A percentile compares a stretch with the other conserved stretches of the same genome.
phyloP scores from a whole-genome alignment of 2,113 vertebrate species.

The Tyrannus savana region DNA sequence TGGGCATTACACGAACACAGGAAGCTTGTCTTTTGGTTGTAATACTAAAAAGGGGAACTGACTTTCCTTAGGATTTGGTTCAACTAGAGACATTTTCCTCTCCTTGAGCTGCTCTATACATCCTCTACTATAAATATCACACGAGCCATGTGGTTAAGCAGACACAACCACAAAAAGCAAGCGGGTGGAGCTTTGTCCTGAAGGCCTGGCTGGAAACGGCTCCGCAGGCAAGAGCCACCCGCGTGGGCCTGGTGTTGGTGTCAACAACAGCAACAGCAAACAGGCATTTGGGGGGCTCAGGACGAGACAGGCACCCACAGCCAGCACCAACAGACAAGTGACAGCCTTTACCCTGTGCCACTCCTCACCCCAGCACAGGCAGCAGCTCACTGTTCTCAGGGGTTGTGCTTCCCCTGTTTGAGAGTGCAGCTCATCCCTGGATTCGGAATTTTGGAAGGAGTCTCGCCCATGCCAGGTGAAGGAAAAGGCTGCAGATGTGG shows the following conservation, averaged over 20 bases:
- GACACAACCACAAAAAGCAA: background rate
- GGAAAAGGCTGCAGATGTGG: background rate
- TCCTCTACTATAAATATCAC: background rate
- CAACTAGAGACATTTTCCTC: background rate
- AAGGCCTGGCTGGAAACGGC: background rate
- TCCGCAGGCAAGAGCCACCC: background rate
- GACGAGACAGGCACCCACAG: background rate
- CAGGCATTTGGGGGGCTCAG: background rate
- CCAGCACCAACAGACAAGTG: background rate
- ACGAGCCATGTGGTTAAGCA: background rate
- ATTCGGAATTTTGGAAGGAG: background rate
- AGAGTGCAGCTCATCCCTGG: rapidly evolving
- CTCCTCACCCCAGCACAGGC: background rate
- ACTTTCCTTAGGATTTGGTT: background rate
- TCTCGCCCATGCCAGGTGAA: background rate
- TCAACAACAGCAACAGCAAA: background rate
- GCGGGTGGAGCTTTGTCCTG: background rate
- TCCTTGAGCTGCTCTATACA: background rate
- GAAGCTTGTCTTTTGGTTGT: background rate
- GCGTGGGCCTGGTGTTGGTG: background rate
- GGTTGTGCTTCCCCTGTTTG: background rate
- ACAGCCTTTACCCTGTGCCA: background rate
- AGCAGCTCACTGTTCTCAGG: rapidly evolving
- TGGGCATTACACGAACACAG: background rate
- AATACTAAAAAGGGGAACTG: background rate